Evolutionary conservation across 2,888 invertebrate genomes (phyloP), one percentile per base, ranked within the genome.

Genomic region (Ophonus ardosiacus): DNA sequence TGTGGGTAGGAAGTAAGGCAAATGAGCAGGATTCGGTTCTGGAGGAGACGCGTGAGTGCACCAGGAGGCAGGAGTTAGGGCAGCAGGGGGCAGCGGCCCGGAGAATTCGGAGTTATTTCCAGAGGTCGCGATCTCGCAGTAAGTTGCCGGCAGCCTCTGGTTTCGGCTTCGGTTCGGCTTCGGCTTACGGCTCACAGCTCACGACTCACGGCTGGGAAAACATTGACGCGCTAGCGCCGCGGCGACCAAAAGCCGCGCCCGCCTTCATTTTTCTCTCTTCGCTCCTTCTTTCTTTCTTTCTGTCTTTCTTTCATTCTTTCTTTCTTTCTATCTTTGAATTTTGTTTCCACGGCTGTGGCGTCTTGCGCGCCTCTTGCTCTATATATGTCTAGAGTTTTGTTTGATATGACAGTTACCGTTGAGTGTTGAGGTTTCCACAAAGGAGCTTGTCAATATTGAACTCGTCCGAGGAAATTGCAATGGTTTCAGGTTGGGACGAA

Each of bases 91-190:
- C 38, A 74, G 74, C 71, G 57, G 82, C 71, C 15, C 74, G 74
- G 74, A 57, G 74, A 82, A 59, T 74, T 74, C 74, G 59, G 59
- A 82, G 82, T 74, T 81, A 81, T 81, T 81, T 81, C 81, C 81
- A 18, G 81, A 56, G 81, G 68, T 81, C 81, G 81, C 81, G 81
- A 65, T 81, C 81, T 43, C 51, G 81, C 51, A 68, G 81, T 81
- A 81, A 81, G 81, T 81, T 57, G 56, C 76, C 76, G 13, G 8
- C 21, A 63, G 7, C 63, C 31, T 31, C 31, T 31, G 31, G 31
- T 6, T 31, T 31, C 31, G 31, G 31, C 31, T 31, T 31, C 31
- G 31, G 31, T 5, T 31, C 24, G n/a, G 65, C 65, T 65, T 65
- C 56, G 5, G 21, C 63, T 13, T 8, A 0, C 13, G 40, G 1